Evolutionary conservation across 2,113 vertebrate species (phyloP), one percentile per base, ranked within the genome.

Genomic region (Elephas maximus): DNA sequence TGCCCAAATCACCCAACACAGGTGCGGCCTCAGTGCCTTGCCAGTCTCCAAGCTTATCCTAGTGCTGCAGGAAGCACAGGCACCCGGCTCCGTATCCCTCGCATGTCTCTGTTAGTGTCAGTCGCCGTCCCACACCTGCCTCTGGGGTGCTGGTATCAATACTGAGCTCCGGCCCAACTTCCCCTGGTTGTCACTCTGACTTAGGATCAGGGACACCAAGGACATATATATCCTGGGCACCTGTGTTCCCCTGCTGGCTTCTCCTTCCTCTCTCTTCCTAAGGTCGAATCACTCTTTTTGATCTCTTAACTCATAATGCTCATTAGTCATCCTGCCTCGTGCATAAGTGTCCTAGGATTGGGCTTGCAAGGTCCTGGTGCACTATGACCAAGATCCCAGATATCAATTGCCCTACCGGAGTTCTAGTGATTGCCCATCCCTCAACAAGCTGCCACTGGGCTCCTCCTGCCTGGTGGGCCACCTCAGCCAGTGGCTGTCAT

Each of bases 51-150:
- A 23, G 41, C 7, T 41, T 26, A 12, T 26, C 65, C 18, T 2
- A 6, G 51, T 0, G 2, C 4, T 23, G 20, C 10, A 63, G 5
- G n/a, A 65, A 83, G 11, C 4, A 0, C 21, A 4, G 17, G 23
- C 45, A 78, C 17, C 6, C 62, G 3, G 48, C 33, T 21, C 73
- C 28, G n/a, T 0, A 5, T 44, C 41, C 26, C n/a, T 6, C 2
- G 4, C 23, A 15, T 18, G 41, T 63, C 77, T 86, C 51, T 28
- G 15, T 44, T 71, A 45, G 44, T 41, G 15, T 74, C 28, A 44
- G 63, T 45, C 30, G n/a, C 62, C 53, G 30, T 86, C 51, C 67
- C 33, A 28, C 2, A 73, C 8, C 51, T 84, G 90, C 5, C 6
- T 87, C 67, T 71, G 37, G n/a, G 69, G 28, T 48, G 17, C 74